Base-by-base conservation (phyloP, 2,113 vertebrate genomes). In the Malurus melanocephalus region DNA sequence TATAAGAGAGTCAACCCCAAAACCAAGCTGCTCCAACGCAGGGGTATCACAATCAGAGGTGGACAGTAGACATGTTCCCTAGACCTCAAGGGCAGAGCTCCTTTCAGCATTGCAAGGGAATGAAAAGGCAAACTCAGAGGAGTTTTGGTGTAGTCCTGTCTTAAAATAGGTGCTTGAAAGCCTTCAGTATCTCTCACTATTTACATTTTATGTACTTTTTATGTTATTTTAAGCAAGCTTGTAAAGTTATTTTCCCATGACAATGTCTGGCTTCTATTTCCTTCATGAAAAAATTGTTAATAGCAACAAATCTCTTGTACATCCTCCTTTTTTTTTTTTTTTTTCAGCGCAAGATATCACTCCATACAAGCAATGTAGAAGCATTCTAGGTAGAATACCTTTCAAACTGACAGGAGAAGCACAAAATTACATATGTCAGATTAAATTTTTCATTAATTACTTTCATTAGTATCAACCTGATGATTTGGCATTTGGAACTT, bases 381-480 rank as follows among this genome's bases (percentile, higher is more conserved):
- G 16, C 4, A 17, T 27, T 88, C 10, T 45, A 43, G 71, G 46
- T 61, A 64, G 62, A 73, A 61, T 46, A 10, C 5, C 40, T 46
- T 6, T 76, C 64, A 88, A 76, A 81, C 75, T 93, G 66, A 67
- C 32, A 51, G 72, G 51, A 94, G 84, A 90, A 82, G 16, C 59
- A 82, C 24, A 72, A 77, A 93, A 85, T 93, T 90, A 80, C 18
- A 26, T 67, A 59, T 48, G 27, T 87, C 57, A 92, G 43, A 84
- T 49, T 82, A 38, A 90, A 62, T 38, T 83, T 80, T 38, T 71
- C 38, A 75, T 82, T 93, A 81, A 71, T 80, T 45, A 16, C 3
- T 72, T 38, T 77, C 23, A 75, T 82, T 88, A 80, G 72, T 80
- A 82, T 62, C 32, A 74, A 48, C 15, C 21, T 23, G 4, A 48